A percentile compares a stretch with the other conserved stretches of the same genome.
These are phyloP conservation scores for Hylaea fasciaria DNA, from an alignment of 2,888 invertebrate genomes.

Conservation along the genomic window DNA sequence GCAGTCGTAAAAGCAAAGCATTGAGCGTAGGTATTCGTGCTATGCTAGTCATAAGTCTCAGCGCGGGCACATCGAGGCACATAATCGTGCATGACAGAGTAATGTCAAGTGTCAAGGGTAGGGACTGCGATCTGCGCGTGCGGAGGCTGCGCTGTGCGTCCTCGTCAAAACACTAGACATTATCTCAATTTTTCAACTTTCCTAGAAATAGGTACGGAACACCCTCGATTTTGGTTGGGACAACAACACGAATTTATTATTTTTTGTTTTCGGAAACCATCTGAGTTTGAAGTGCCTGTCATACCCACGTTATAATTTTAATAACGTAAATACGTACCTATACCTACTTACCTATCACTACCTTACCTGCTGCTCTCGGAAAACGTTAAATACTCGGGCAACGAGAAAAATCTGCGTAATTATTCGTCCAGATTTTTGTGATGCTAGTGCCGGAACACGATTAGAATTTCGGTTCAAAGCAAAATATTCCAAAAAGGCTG, in stretches of 20 bases:
- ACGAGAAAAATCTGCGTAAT: neutral
- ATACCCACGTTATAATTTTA: too few relatives aligned
- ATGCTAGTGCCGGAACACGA: constrained; percentile 9
- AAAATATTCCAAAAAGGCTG: constrained; percentile 23
- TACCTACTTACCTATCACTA: too few relatives aligned
- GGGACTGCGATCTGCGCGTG: constrained; percentile 41
- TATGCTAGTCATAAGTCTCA: constrained; percentile 23
- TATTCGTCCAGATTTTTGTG: neutral
- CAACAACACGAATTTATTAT: too few relatives aligned
- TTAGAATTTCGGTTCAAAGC: constrained; percentile 22
- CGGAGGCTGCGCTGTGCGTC: constrained; percentile 10
- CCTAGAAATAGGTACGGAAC: constrained; percentile 1
- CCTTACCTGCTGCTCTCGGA: too few relatives aligned
- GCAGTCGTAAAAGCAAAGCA: constrained; percentile 27
- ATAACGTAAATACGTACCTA: too few relatives aligned
- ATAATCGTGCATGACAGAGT: constrained; percentile 51
- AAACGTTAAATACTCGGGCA: neutral
- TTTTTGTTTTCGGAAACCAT: too few relatives aligned
- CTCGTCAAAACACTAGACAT: constrained; percentile 17
- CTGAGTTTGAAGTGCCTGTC: too few relatives aligned
- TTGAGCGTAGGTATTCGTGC: constrained; percentile 31
- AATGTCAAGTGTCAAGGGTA: constrained; percentile 65
- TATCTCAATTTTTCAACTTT: neutral
- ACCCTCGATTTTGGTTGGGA: neutral
- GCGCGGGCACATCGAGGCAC: constrained; percentile 22